Percentiles rank a stretch among this genome's conserved stretches.
phyloP scores from a whole-genome alignment of 2,113 vertebrate species.

The Synchiropus splendidus region DNA sequence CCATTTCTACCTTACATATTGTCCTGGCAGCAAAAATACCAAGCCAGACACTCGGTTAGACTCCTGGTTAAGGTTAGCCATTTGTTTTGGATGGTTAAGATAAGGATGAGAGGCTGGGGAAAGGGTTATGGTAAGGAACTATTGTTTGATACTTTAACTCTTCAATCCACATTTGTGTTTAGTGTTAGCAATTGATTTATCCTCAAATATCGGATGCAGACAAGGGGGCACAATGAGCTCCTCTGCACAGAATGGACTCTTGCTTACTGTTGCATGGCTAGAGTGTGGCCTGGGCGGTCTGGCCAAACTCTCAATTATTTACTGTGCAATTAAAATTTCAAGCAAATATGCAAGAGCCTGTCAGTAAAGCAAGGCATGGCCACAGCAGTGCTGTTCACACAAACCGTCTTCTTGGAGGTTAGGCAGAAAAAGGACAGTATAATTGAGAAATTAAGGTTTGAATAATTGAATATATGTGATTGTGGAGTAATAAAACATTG shows the following conservation, averaged over 20 bases:
- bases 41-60: no score
- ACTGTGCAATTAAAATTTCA: constrained; percentile 49
- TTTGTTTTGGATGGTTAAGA: no score
- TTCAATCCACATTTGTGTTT: no score
- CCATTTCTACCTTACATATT: no score
- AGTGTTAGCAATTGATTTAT: no score
- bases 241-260: constrained; percentile 15
- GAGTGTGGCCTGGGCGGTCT: constrained; percentile 8
- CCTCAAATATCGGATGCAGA: constrained; percentile 2
- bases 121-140: no score
- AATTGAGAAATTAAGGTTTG: constrained; percentile 25
- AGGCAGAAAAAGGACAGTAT: not conserved
- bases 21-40: no score
- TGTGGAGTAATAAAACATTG: constrained; percentile 39
- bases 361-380: constrained; percentile 36
- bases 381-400: constrained; percentile 6
- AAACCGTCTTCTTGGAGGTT: constrained; percentile 15
- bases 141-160: no score
- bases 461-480: constrained; percentile 36
- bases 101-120: no score
- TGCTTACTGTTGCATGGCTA: constrained; percentile 29
- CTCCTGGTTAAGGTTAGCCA: no score
- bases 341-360: constrained; percentile 42
- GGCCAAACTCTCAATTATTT: constrained; percentile 45
- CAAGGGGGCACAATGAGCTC: not conserved